phyloP scores from a whole-genome alignment of 2,888 invertebrate species.

The Myopa testacea region DNA sequence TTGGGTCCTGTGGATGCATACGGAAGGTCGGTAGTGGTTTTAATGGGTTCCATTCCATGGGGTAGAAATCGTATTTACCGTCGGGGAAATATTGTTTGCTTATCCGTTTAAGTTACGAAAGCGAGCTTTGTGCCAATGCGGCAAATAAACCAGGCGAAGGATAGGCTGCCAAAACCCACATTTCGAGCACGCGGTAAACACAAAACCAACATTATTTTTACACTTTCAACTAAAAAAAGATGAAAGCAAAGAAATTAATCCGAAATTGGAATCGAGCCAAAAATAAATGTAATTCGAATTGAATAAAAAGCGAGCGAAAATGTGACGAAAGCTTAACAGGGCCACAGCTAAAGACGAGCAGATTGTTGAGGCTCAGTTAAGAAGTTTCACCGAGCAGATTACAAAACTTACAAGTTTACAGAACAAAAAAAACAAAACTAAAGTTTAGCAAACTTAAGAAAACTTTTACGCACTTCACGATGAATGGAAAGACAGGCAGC shows the following conservation, averaged over 20 bases:
- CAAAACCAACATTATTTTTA: background rate
- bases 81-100: too few species aligned
- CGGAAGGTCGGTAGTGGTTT: too few species aligned
- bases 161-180: background rate
- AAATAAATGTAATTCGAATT: constrained; percentile 15
- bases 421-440: background rate
- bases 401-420: constrained; percentile 4
- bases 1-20: too few species aligned
- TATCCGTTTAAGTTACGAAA: too few species aligned
- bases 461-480: too few species aligned
- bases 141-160: background rate
- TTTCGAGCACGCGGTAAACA: background rate
- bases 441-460: background rate
- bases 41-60: too few species aligned
- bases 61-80: too few species aligned
- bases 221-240: background rate
- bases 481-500: background rate
- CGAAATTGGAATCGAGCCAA: constrained; percentile 23
- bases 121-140: too few species aligned
- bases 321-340: background rate
- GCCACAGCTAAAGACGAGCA: background rate
- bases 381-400: background rate
- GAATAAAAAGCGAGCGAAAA: background rate
- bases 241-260: constrained; percentile 20
- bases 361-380: background rate